Evolutionary conservation across 2,888 invertebrate genomes (phyloP).

Genomic region (Cephus sareptanus): DNA sequence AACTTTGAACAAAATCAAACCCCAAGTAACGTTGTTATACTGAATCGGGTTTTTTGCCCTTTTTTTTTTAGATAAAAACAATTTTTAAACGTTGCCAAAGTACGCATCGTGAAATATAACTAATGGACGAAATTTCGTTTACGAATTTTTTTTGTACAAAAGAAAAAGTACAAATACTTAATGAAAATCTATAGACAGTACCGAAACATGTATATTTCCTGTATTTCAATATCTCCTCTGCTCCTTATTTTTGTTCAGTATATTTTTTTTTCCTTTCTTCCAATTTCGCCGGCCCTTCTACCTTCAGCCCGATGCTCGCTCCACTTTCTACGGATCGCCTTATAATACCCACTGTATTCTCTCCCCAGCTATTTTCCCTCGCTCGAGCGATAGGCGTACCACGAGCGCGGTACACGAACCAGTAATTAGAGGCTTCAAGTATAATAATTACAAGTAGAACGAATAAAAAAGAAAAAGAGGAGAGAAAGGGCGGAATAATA

Average conservation of each 20-base stretch:
- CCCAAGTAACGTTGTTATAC: not conserved
- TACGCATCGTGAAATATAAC: not conserved
- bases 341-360: not conserved
- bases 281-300: not conserved
- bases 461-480: slow-evolving; percentile 18
- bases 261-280: not conserved
- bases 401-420: slow-evolving; percentile 7
- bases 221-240: not conserved
- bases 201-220: not conserved
- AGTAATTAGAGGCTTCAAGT: slow-evolving; percentile 52
- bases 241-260: not conserved
- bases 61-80: not conserved
- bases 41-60: not conserved
- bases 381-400: not conserved
- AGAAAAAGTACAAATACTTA: not conserved
- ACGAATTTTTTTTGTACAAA: not conserved
- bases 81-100: not conserved
- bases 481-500: slow-evolving; percentile 14
- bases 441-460: slow-evolving; percentile 52
- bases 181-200: not conserved
- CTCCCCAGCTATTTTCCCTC: not conserved
- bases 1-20: not conserved
- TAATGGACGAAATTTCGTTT: not conserved
- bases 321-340: not conserved
- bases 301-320: not conserved